A percentile compares a stretch with the other conserved stretches of the same genome.
Evolutionary conservation across 2,888 invertebrate species (phyloP).

Genomic region (Pachydiplax longipennis): DNA sequence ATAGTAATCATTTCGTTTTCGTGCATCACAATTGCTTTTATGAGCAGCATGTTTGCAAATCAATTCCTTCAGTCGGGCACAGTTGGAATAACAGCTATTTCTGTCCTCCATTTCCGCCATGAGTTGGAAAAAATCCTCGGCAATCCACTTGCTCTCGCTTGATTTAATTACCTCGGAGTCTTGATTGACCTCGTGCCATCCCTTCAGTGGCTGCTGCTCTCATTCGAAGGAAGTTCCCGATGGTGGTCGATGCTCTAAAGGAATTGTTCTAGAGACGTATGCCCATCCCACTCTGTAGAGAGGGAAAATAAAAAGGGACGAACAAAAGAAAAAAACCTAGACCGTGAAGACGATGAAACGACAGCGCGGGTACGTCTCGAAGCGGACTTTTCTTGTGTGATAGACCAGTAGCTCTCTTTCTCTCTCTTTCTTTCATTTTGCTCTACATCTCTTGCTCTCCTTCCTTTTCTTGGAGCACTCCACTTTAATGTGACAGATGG

Average conservation of each 20-base stretch:
- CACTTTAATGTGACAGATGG: not conserved
- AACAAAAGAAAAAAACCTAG: not conserved
- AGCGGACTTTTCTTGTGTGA: not conserved
- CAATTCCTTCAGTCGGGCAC: no score
- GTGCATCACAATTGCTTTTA: no score
- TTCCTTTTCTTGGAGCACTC: not conserved
- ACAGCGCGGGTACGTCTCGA: not conserved
- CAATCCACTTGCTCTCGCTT: no score
- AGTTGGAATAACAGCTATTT: no score
- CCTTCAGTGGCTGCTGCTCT: no score
- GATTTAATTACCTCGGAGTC: no score
- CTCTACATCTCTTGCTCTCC: not conserved
- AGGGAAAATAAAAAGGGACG: not conserved
- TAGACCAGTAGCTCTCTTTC: conserved; percentile 19
- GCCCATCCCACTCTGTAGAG: not conserved
- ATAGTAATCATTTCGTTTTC: no score
- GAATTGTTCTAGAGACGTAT: not conserved
- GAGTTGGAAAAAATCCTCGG: no score
- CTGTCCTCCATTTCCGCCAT: no score
- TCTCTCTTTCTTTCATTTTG: no score
- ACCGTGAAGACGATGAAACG: not conserved
- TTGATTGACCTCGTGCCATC: no score
- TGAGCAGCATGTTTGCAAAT: no score
- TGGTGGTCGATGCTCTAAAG: not conserved
- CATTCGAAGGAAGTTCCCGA: not conserved